phyloP scores from a whole-genome alignment of 2,888 invertebrate species.

The Lomographa bimaculata region DNA sequence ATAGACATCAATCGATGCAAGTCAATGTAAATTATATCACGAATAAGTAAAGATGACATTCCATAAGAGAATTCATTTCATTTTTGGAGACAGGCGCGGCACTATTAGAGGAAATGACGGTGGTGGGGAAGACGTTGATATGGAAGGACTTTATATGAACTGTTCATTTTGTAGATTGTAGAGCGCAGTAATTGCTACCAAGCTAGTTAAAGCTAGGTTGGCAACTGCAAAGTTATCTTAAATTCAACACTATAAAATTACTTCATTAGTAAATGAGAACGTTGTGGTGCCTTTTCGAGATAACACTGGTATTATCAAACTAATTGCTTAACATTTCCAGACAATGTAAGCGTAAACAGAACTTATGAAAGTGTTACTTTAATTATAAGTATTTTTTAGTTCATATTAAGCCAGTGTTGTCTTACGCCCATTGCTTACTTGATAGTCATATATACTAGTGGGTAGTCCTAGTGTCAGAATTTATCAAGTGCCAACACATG shows the following conservation, averaged over 20 bases:
- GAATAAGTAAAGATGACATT: conserved; percentile 32
- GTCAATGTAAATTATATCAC: conserved; percentile 34
- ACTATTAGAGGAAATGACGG: conserved; percentile 68
- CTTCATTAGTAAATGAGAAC: conserved; percentile 15
- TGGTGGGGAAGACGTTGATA: conserved; percentile 52
- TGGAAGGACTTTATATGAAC: conserved; percentile 50
- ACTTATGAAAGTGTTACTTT: too few species aligned
- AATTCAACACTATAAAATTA: conserved; percentile 3
- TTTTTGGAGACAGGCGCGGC: conserved; percentile 37
- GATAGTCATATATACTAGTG: too few species aligned
- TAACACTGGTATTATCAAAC: neutral
- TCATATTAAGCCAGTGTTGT: too few species aligned
- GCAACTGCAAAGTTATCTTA: conserved; percentile 1
- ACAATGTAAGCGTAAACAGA: neutral
- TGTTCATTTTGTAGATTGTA: conserved; percentile 63
- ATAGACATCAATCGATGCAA: conserved; percentile 17
- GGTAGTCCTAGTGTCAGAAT: too few species aligned
- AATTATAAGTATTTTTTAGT: too few species aligned
- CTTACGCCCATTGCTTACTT: too few species aligned
- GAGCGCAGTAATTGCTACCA: conserved; percentile 50
- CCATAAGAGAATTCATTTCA: conserved; percentile 26
- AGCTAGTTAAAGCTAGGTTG: conserved; percentile 23
- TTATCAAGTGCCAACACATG: too few species aligned
- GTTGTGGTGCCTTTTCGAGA: neutral
- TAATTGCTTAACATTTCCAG: neutral